Evolutionary conservation across 2,888 invertebrate genomes (phyloP).

Genomic region (Trileptium ribeirensis): DNA sequence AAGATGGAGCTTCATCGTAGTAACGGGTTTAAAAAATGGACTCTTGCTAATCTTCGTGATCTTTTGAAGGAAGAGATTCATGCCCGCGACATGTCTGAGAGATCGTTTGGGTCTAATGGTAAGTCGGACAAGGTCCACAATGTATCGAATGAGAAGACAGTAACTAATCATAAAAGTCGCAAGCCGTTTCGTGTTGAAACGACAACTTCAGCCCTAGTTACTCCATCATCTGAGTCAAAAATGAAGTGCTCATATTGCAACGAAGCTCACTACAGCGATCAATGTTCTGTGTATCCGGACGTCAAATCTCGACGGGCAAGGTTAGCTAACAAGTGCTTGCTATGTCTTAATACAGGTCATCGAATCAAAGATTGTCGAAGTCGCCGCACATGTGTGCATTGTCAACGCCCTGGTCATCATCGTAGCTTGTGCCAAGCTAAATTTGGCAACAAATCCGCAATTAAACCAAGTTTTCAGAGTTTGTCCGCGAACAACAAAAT

Average conservation of each 20-base stretch:
- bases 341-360: background rate
- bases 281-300: background rate
- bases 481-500: background rate
- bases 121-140: background rate
- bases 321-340: background rate
- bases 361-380: background rate
- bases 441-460: background rate
- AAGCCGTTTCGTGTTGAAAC: background rate
- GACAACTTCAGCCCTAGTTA: background rate
- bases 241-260: background rate
- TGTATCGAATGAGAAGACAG: background rate
- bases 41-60: background rate
- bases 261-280: slow-evolving; percentile 1
- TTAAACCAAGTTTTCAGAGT: background rate
- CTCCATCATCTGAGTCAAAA: background rate
- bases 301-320: background rate
- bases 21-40: background rate
- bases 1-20: slow-evolving; percentile 4
- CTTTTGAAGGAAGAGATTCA: slow-evolving; percentile 6
- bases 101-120: background rate
- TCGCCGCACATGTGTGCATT: background rate
- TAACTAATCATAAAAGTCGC: background rate
- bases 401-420: background rate
- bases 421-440: slow-evolving; percentile 3
- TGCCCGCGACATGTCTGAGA: background rate